These are phyloP conservation scores for Urosaurus nigricauda DNA, from an alignment of 2,797 vertebrate species.

Conservation along the genomic window DNA sequence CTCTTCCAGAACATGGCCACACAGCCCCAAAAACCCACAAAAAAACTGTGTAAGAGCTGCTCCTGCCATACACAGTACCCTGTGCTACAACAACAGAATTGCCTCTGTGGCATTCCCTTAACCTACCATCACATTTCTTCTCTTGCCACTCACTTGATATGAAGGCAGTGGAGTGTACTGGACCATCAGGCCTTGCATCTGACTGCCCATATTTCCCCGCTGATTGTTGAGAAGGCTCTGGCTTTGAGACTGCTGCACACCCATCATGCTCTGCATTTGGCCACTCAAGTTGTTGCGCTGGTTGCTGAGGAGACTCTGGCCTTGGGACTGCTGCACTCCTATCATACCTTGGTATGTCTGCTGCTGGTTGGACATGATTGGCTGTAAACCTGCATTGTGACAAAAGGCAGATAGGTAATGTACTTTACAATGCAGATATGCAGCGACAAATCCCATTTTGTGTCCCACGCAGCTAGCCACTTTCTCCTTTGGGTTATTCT, in stretches of 20 bases:
- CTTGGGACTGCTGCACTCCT: slow-evolving; percentile 94
- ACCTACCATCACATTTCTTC: slow-evolving; percentile 10
- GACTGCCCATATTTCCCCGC: slow-evolving; percentile 86
- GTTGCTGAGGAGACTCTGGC: slow-evolving; percentile 88
- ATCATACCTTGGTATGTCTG: slow-evolving; percentile 95
- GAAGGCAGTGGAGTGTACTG: slow-evolving; percentile 97
- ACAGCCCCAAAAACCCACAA: too few species aligned
- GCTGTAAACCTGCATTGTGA: slow-evolving; percentile 88
- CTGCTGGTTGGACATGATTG: slow-evolving; percentile 96
- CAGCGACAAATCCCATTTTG: neutral
- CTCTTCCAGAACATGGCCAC: too few species aligned
- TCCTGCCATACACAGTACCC: neutral
- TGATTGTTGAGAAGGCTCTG: slow-evolving; percentile 88
- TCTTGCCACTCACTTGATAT: slow-evolving; percentile 87
- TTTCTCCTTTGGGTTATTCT: too few species aligned
- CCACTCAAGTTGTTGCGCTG: slow-evolving; percentile 89
- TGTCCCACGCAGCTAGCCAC: neutral
- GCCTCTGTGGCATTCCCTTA: neutral
- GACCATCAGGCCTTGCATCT: slow-evolving; percentile 97
- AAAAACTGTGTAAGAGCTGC: too few species aligned
- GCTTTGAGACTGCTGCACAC: slow-evolving; percentile 91
- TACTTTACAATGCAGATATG: neutral
- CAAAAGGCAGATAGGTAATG: slow-evolving; percentile 38
- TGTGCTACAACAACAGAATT: neutral
- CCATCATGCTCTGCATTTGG: slow-evolving; percentile 93